Base-by-base conservation (phyloP, 92 coral and sea anemone genomes). In the Galaxea fascicularis region DNA sequence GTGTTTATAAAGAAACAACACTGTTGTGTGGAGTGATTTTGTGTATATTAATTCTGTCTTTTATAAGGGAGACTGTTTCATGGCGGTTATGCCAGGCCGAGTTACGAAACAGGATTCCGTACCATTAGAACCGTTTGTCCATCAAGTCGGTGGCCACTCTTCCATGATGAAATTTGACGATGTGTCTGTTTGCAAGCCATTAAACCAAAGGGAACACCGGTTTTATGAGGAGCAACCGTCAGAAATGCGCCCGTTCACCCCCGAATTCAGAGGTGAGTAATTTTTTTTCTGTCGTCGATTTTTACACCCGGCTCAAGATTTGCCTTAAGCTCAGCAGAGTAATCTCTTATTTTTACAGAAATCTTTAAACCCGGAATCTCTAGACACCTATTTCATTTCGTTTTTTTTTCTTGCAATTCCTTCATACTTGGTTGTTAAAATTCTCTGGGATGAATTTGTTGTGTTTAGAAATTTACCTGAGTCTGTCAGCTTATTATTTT, bases 71-170 rank as follows among this genome's bases (percentile, higher is more conserved):
- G 39, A 70, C 58, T 53, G 29, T 47, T 65, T 79, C 64, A 94
- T 94, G 98, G 98, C 98, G 92, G 94, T 89, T 45, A 77, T 77
- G 78, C 72, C 79, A 30, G 82, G 66, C 26, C 75, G 79, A 30
- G 92, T 76, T 59, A 25, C 80, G 74, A 85, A 79, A 65, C 87
- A 59, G 20, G 82, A 78, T 72, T 77, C 87, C 56, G 92, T 91
- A 31, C 93, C 96, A 3, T 71, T 96, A 85, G 95, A 94, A 66
- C 99, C 99, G 41, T 97, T 97, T 45, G 95, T 93, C 73, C 99
- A 97, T 81, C 99, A 97, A 94, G 99, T 97, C 12, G 96, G 98
- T 22, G 99, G 99, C 31, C 99, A 97, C 86, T 92, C 94, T 46
- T 91, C 98, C 25, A 92, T 97, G 90, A 95, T 94, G 94, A 93